Base-by-base conservation (phyloP, 2,113 vertebrate genomes). In the Brachyistius frenatus region DNA sequence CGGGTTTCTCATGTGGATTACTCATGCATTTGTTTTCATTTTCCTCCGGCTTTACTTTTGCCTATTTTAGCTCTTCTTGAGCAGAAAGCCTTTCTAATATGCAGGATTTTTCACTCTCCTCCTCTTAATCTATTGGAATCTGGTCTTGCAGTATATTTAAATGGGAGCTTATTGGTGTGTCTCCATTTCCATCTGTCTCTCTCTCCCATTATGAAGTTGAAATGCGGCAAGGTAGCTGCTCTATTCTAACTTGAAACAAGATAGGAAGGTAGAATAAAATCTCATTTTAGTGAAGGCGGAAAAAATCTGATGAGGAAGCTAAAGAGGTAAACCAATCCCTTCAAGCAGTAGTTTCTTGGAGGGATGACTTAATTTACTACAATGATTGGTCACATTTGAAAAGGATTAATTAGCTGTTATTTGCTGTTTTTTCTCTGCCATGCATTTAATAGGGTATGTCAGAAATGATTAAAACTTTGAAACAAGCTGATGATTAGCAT, bases 1-100 rank as follows among this genome's bases (percentile, higher is more conserved):
- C 16, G 14, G 33, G 81, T 85, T 82, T 86, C 85, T 90, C 73
- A 61, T 91, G 76, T 72, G 90, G 86, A 91, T 92, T 92, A 85
- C 83, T 85, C 83, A 60, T 89, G 78, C 69, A 87, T 93, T 93
- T 94, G 85, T 93, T 91, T 93, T 91, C 65, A 88, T 91, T 86
- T 92, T 86, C 62, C 83, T 87, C 60, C 33, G 50, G 81, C 75
- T 88, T 91, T 88, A 80, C 76, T 78, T 76, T 81, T 90, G 76
- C 85, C 76, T 73, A 80, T 86, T 91, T 87, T 86, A 88, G 57
- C 73, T 63, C 44, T 78, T 78, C 64, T 76, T 83, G 68, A 77
- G 57, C 68, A 78, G 86, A 90, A 86, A 74, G 16, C 64, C 36
- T 74, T 83, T 82, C 83, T 87, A 85, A 84, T 81, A 77, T 70